Conservation (phyloP, 2,113 vertebrate genomes). For the Himantopus leucocephalus region DNA sequence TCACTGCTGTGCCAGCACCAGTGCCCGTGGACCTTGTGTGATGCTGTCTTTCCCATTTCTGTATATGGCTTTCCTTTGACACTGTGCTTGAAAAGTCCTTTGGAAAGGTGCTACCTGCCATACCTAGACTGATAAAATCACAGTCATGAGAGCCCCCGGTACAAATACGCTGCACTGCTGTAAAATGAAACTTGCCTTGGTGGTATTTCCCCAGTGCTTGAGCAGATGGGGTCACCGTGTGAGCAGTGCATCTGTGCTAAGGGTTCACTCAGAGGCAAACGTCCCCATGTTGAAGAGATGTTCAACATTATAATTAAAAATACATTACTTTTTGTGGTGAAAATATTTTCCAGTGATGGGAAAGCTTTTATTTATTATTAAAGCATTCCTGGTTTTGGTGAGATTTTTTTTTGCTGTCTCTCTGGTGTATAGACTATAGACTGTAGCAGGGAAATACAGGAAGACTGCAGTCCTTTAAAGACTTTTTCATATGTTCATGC, state of each 20-base stretch:
- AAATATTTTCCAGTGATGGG: neutral
- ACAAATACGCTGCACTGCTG: neutral
- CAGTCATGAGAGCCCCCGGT: neutral
- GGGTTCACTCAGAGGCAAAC: neutral
- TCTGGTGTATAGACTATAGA: neutral
- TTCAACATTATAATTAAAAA: neutral
- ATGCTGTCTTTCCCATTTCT: neutral
- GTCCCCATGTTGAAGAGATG: neutral
- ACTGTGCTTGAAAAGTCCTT: neutral
- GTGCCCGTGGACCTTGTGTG: too few relatives aligned
- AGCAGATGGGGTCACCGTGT: neutral
- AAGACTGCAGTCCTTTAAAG: neutral
- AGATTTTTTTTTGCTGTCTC: conserved; percentile 24
- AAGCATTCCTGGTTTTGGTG: neutral
- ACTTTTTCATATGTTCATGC: neutral
- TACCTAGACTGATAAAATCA: neutral
- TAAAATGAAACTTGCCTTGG: neutral
- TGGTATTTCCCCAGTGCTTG: neutral
- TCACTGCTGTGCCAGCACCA: neutral
- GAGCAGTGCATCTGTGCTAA: neutral
- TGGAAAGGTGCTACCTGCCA: neutral
- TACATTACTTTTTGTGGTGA: neutral
- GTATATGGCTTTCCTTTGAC: neutral
- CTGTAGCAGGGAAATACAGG: neutral
- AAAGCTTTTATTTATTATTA: conserved; percentile 33